Evolutionary conservation across 2,113 vertebrate genomes (phyloP).

Genomic region (Emydura subglobosa): DNA sequence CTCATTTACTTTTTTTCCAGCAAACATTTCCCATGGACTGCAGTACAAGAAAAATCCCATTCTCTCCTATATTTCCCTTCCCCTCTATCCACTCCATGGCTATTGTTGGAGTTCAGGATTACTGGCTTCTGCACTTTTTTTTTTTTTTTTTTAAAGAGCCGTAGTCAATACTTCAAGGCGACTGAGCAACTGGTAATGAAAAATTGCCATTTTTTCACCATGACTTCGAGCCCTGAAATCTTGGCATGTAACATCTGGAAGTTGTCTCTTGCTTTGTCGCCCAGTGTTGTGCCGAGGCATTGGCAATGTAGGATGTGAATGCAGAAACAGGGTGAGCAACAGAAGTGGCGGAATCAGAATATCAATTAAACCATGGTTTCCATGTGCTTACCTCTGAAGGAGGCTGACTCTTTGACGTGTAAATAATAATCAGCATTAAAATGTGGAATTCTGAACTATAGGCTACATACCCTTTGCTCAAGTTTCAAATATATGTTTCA

Average conservation of each 20-base stretch:
- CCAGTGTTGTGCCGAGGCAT: neutral
- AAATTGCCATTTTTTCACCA: constrained; percentile 28
- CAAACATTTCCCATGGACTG: neutral
- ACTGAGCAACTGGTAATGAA: neutral
- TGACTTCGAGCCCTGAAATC: neutral
- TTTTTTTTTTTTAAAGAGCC: neutral
- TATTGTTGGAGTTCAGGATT: neutral
- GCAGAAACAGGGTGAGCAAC: neutral
- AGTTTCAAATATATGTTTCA: rapidly evolving
- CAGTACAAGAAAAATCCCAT: neutral
- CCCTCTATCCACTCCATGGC: neutral
- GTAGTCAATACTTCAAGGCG: neutral
- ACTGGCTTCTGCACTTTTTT: neutral
- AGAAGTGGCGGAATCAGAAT: neutral
- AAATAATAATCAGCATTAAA: neutral
- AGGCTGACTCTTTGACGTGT: neutral
- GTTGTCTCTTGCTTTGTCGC: neutral
- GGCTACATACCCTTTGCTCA: neutral
- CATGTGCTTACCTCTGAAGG: neutral
- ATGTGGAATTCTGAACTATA: neutral
- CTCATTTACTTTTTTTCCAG: neutral
- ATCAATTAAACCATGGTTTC: neutral
- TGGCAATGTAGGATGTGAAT: neutral
- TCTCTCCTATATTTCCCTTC: neutral
- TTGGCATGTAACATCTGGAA: neutral